phyloP scores from a whole-genome alignment of 2,888 invertebrate genomes.

The Hirtodrosophila cameraria region DNA sequence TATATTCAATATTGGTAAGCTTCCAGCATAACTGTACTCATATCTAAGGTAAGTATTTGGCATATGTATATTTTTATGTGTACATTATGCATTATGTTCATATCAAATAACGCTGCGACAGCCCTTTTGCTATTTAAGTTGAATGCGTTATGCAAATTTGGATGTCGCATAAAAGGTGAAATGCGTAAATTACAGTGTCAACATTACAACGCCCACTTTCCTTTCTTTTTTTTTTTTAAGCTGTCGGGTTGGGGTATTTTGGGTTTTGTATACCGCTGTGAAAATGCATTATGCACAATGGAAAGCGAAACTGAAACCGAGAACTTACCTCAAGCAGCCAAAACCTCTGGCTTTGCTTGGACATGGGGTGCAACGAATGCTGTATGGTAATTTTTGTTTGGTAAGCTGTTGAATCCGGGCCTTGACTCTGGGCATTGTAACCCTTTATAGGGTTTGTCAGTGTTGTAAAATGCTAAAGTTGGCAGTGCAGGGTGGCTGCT shows the following conservation, averaged over 20 bases:
- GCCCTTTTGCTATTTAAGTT: slow-evolving; percentile 52
- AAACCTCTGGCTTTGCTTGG: slow-evolving; percentile 4
- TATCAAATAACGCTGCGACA: slow-evolving; percentile 62
- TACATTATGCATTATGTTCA: slow-evolving; percentile 15
- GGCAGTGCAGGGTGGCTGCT: slow-evolving; percentile 34
- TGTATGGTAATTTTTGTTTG: slow-evolving; percentile 41
- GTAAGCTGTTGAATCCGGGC: slow-evolving; percentile 65
- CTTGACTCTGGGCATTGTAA: slow-evolving; percentile 62
- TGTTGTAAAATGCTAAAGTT: slow-evolving; percentile 42
- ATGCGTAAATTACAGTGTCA: slow-evolving; percentile 79
- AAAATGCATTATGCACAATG: slow-evolving; percentile 70
- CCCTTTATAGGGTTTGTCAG: slow-evolving; percentile 40
- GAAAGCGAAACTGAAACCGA: slow-evolving; percentile 50
- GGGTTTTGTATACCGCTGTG: slow-evolving; percentile 68
- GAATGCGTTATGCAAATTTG: slow-evolving; percentile 61
- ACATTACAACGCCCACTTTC: slow-evolving; percentile 76
- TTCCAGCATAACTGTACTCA: slow-evolving; percentile 19
- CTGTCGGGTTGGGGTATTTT: slow-evolving; percentile 13
- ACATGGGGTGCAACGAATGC: slow-evolving; percentile 24
- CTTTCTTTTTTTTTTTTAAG: slow-evolving; percentile 16
- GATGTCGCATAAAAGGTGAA: slow-evolving; percentile 56
- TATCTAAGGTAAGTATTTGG: background rate
- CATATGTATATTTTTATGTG: background rate
- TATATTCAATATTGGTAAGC: too few relatives aligned
- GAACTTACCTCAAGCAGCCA: slow-evolving; percentile 23